phyloP scores from a whole-genome alignment of 2,113 vertebrate genomes.

The Phoenicopterus ruber region DNA sequence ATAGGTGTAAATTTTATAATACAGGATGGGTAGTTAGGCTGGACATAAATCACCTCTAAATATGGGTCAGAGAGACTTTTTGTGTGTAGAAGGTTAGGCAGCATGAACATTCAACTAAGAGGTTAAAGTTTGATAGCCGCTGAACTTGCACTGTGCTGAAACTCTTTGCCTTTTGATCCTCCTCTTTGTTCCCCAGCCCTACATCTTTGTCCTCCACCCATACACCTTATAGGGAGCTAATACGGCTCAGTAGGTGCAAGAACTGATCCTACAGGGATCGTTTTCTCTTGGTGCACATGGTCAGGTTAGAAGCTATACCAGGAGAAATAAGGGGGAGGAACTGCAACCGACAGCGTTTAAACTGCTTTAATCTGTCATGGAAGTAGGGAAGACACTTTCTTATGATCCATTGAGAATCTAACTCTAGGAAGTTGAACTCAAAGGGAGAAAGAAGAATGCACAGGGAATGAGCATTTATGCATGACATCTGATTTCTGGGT shows the following conservation, averaged over 20 bases:
- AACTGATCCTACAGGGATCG: neutral
- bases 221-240: neutral
- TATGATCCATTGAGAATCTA: neutral
- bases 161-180: neutral
- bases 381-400: neutral
- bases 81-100: fast-evolving
- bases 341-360: neutral
- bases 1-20: neutral
- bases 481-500: neutral
- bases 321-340: neutral
- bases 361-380: neutral
- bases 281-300: neutral
- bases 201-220: neutral
- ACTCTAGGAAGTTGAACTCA: neutral
- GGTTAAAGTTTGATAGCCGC: neutral
- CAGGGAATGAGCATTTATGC: neutral
- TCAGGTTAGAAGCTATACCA: neutral
- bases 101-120: neutral
- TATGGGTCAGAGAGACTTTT: neutral
- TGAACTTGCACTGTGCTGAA: neutral
- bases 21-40: neutral
- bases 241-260: neutral
- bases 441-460: neutral
- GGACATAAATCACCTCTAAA: neutral
- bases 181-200: neutral